A percentile compares a stretch with the other conserved stretches of the same genome.
These are phyloP conservation scores for Progne subis DNA, from an alignment of 2,113 vertebrate species.

Conservation along the genomic window DNA sequence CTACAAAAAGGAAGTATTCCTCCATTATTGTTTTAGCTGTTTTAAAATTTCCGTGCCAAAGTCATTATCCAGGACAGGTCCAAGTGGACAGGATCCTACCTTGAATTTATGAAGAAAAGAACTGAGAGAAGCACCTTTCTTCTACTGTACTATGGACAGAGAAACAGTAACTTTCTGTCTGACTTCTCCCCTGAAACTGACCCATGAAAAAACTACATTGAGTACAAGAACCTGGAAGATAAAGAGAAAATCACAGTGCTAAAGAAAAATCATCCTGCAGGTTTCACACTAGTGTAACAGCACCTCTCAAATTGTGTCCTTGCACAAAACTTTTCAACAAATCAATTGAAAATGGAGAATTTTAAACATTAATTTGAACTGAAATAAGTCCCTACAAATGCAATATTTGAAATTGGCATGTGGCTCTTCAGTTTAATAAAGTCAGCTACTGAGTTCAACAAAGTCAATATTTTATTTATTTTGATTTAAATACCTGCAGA, in stretches of 20 bases:
- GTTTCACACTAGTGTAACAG: not conserved
- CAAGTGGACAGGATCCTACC: not conserved
- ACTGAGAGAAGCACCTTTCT: not conserved
- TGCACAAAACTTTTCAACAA: not conserved
- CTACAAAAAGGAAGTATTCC: not conserved
- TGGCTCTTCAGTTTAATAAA: not conserved
- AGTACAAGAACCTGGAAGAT: not conserved
- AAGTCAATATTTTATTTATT: conserved; percentile 39
- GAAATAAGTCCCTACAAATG: not conserved
- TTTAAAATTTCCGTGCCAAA: not conserved
- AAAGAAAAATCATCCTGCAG: not conserved
- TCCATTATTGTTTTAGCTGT: not conserved
- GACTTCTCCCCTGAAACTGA: too few relatives aligned
- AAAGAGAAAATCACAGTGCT: not conserved
- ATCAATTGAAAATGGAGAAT: not conserved
- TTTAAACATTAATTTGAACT: not conserved
- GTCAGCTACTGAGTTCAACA: not conserved
- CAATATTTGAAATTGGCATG: not conserved
- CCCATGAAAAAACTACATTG: not conserved
- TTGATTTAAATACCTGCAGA: conserved; percentile 14
- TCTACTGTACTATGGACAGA: not conserved
- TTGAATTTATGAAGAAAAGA: not conserved
- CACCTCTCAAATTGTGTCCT: not conserved
- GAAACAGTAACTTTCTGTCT: not conserved
- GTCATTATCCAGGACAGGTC: not conserved